Conservation (phyloP, 2,888 invertebrate genomes). For the Agapetus fuscipes region DNA sequence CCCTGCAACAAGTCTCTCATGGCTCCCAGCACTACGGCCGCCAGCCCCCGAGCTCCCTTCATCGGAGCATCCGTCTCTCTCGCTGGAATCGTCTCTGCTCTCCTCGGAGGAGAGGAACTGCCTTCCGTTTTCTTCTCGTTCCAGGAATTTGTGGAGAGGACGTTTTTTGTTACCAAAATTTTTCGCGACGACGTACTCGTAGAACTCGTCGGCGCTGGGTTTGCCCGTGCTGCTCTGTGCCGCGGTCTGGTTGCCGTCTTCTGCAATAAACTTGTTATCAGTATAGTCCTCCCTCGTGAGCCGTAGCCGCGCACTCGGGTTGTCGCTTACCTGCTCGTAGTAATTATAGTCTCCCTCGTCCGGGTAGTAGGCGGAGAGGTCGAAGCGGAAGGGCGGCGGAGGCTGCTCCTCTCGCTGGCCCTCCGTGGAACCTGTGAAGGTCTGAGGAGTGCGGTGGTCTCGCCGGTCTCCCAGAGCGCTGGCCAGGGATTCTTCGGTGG, state of each 20-base stretch:
- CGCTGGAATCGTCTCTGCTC: conserved; percentile 5
- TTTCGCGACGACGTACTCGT: conserved; percentile 10
- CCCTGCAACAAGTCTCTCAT: conserved; percentile 16
- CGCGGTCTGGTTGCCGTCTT: too few relatives aligned
- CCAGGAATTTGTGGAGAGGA: conserved; percentile 12
- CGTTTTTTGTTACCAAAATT: conserved; percentile 16
- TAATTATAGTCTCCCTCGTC: conserved; percentile 8
- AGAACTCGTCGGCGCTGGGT: conserved; percentile 2
- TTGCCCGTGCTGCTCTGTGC: too few relatives aligned
- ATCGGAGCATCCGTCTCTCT: conserved; percentile 7
- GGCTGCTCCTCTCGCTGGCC: too few relatives aligned
- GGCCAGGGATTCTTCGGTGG: conserved; percentile 13
- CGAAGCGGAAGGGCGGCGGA: too few relatives aligned
- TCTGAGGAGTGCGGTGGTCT: conserved; percentile 14
- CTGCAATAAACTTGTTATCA: conserved; percentile 19
- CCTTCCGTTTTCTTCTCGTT: conserved; percentile 6
- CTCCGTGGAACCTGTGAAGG: conserved; percentile 9
- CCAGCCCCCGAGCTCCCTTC: conserved; percentile 7
- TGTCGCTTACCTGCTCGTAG: conserved; percentile 12
- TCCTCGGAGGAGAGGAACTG: conserved; percentile 6
- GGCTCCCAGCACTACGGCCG: conserved; percentile 6
- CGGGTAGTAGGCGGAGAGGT: too few relatives aligned
- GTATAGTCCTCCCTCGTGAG: too few relatives aligned
- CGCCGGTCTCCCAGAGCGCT: conserved; percentile 13
- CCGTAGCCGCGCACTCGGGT: conserved; percentile 8